These are phyloP conservation scores for Phenganax marumi DNA, from an alignment of 92 coral and sea anemone genomes.

Conservation along the genomic window DNA sequence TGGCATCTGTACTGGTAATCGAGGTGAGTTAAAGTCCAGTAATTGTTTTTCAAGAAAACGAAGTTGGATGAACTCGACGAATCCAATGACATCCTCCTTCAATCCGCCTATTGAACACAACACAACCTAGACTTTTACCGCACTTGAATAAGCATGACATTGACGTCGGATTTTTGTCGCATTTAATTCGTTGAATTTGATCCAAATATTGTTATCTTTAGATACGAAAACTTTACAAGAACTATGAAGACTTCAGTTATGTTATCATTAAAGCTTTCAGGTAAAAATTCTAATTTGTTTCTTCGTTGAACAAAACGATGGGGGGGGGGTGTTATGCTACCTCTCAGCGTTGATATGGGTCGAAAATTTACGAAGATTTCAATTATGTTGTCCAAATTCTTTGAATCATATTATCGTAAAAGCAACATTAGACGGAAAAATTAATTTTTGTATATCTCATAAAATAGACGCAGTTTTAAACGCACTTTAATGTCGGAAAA, in stretches of 20 bases:
- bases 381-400: too few species aligned
- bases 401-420: too few species aligned
- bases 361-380: too few species aligned
- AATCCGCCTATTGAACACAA: neutral
- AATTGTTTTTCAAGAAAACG: too few species aligned
- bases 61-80: too few species aligned
- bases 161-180: neutral
- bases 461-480: too few species aligned
- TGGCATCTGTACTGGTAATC: neutral
- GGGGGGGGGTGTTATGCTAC: too few species aligned
- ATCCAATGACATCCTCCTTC: too few species aligned
- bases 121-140: neutral
- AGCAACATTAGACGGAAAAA: too few species aligned
- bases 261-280: conserved; percentile 8
- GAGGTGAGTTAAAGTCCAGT: neutral
- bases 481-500: too few species aligned
- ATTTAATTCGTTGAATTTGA: neutral
- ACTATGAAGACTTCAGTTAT: neutral
- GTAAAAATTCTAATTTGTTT: neutral
- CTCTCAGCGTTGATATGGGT: too few species aligned
- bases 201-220: neutral
- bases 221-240: conserved; percentile 13
- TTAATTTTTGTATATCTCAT: too few species aligned
- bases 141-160: neutral
- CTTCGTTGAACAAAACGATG: neutral